Percentiles rank a stretch among this genome's conserved stretches.
These are phyloP conservation scores for Talpa occidentalis DNA, from an alignment of 2,113 vertebrate genomes.

Conservation along the genomic window DNA sequence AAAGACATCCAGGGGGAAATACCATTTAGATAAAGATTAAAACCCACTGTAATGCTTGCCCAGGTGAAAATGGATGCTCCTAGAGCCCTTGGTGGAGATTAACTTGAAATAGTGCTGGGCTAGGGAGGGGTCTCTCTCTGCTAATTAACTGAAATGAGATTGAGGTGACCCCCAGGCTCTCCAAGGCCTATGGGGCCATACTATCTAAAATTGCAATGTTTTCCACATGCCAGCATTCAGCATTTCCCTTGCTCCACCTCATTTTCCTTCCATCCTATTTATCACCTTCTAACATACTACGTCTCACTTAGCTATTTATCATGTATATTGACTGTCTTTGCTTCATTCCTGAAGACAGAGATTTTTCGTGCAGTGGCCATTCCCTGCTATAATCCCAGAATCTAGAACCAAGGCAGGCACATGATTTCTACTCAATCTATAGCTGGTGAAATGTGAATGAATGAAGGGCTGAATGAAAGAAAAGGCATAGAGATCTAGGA, in stretches of 20 bases:
- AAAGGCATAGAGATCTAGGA: neutral
- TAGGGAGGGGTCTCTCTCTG: neutral
- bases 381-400: neutral
- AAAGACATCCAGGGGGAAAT: constrained; percentile 6
- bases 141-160: neutral
- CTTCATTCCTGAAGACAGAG: neutral
- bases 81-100: neutral
- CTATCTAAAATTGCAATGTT: neutral
- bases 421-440: neutral
- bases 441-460: neutral
- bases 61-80: neutral
- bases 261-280: neutral
- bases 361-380: neutral
- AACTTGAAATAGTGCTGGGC: neutral
- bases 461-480: neutral
- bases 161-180: neutral
- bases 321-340: neutral
- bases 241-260: neutral
- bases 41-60: neutral
- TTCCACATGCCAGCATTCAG: neutral
- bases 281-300: neutral
- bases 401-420: neutral
- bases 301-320: neutral
- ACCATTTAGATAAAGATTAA: constrained; percentile 54
- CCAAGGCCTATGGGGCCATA: neutral